phyloP scores from a whole-genome alignment of 2,888 invertebrate genomes.

The Hydrotaea cyrtoneurina region DNA sequence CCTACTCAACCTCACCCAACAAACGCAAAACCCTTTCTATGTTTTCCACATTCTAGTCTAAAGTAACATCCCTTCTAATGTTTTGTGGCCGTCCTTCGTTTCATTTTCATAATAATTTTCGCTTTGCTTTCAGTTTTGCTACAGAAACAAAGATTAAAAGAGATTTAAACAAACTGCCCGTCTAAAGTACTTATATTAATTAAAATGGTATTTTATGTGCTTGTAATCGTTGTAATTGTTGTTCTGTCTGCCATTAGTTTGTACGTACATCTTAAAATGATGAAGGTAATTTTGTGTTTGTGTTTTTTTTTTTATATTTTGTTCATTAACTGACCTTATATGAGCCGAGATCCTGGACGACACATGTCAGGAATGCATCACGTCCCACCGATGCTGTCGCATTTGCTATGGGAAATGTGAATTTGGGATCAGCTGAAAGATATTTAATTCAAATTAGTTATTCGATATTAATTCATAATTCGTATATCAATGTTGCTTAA shows the following conservation, averaged over 20 bases:
- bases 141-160: constrained; percentile 50
- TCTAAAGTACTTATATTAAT: constrained; percentile 68
- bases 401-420: constrained; percentile 85
- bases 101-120: background rate
- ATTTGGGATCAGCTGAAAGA: constrained; percentile 84
- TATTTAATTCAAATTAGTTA: background rate
- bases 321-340: constrained; percentile 84
- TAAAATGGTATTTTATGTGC: constrained; percentile 39
- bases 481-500: no score
- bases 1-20: background rate
- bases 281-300: constrained; percentile 11
- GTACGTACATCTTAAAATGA: constrained; percentile 25
- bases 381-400: constrained; percentile 86
- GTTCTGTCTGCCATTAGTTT: constrained; percentile 6
- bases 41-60: background rate
- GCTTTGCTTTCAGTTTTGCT: background rate
- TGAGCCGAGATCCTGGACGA: constrained; percentile 85
- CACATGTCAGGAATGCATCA: constrained; percentile 85
- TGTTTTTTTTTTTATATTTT: background rate
- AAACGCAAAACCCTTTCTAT: background rate
- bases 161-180: constrained; percentile 50
- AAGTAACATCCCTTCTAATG: background rate
- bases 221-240: constrained; percentile 25
- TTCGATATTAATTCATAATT: background rate
- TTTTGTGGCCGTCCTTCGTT: background rate